Base-by-base conservation (phyloP, 2,113 vertebrate species). In the Brienomyrus brachyistius region DNA sequence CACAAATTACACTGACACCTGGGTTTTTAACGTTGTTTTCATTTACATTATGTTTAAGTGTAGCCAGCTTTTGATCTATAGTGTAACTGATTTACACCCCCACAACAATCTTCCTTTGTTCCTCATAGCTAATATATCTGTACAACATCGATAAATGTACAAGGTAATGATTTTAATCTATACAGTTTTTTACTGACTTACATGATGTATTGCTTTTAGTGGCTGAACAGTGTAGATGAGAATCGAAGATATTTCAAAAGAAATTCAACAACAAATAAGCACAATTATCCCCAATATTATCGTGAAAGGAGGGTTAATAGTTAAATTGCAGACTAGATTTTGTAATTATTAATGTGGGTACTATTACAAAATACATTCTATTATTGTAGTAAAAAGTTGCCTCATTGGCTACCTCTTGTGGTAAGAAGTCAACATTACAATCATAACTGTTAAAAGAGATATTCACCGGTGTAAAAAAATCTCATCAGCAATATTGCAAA, bases 361-460 rank as follows among this genome's bases (percentile, higher is more conserved):
- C 13, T 6, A 86, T 17, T 85, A 52, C 10, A 31, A 56, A 43
- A 56, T 87, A 87, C 6, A 87, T 87, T 40, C 56, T 54, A 87
- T 10, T 54, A 31, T 54, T 27, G 45, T 50, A 17, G 17, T 86
- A 17, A 35, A 54, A 54, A 21, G 13, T 23, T 87, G 51, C 21
- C 87, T 88, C 87, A 62, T 31, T 23, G 87, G 35, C 87, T 62
- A 88, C 87, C 54, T 54, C 87, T 45, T 62, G 87, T 88, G 87
- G 87, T 40, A 88, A 52, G 31, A 66, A 88, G 54, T 47, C 21
- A 88, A 86, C 47, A 86, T 86, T 86, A 86, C 85, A 86, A 43
- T 45, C 21, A 10, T 47, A 3, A 35, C 50, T 52, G 48, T 54
- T 86, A 21, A 86, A 52, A 86, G 35, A 80, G 74, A 10, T 8